Evolutionary conservation across 1,140 invertebrate species (phyloP).

Genomic region (Radopholus similis): DNA sequence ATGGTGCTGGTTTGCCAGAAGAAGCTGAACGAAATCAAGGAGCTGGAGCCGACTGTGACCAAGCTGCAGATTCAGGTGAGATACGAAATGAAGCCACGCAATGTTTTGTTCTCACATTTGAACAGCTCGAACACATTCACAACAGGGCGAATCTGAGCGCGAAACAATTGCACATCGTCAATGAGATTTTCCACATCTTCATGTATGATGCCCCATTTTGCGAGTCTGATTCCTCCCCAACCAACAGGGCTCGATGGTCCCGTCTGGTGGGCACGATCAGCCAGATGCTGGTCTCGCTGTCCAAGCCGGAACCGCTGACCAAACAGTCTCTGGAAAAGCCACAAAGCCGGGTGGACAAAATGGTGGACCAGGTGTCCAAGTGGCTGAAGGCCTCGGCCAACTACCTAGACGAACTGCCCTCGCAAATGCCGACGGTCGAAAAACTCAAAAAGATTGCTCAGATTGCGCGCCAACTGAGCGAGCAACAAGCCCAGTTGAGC

Average conservation of each 20-base stretch:
- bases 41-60: slow-evolving; percentile 42
- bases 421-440: slow-evolving; percentile 5
- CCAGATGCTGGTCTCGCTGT: slow-evolving; percentile 40
- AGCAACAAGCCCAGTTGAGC: slow-evolving; percentile 20
- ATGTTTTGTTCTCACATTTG: no score
- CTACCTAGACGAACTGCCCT: slow-evolving; percentile 12
- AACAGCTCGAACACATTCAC: slow-evolving; percentile 47
- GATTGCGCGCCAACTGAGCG: slow-evolving; percentile 21
- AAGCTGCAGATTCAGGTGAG: slow-evolving; percentile 31
- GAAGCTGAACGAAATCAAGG: slow-evolving; percentile 47
- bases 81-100: background rate
- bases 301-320: slow-evolving; percentile 40
- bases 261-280: slow-evolving; percentile 46
- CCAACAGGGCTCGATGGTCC: slow-evolving; percentile 24
- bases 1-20: slow-evolving; percentile 49
- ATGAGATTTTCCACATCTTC: slow-evolving; percentile 55
- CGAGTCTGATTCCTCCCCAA: background rate
- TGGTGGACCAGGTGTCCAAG: slow-evolving; percentile 15
- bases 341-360: slow-evolving; percentile 6
- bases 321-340: background rate
- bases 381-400: slow-evolving; percentile 13
- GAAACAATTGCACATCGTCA: slow-evolving; percentile 43
- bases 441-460: slow-evolving; percentile 9
- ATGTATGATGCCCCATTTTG: slow-evolving; percentile 15
- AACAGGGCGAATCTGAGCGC: slow-evolving; percentile 27